Conservation (phyloP, 2,888 invertebrate species). For the Macaria liturata region DNA sequence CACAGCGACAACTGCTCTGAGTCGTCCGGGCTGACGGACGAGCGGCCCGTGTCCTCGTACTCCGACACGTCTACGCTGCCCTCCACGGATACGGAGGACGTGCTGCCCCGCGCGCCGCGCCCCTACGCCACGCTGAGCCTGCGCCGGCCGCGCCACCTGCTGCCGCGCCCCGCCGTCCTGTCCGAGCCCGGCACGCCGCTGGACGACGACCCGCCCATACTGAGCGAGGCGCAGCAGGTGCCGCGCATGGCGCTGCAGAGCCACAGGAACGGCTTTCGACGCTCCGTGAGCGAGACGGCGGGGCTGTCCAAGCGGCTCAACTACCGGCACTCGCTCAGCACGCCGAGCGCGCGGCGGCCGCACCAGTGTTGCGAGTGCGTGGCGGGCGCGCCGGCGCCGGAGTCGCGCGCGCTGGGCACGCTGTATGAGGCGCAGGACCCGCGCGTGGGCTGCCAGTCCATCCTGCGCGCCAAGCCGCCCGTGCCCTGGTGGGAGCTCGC, state of each 20-base stretch:
- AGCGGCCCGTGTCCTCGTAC: slow-evolving; percentile 78
- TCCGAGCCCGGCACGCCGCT: too few relatives aligned
- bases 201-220: slow-evolving; percentile 61
- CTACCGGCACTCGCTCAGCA: slow-evolving; percentile 78
- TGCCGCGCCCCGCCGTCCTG: too few relatives aligned
- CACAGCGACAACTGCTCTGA: slow-evolving; percentile 81
- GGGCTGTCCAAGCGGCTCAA: slow-evolving; percentile 74
- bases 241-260: slow-evolving; percentile 74
- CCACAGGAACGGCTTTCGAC: slow-evolving; percentile 72
- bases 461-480: slow-evolving; percentile 86
- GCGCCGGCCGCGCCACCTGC: too few relatives aligned
- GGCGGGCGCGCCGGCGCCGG: slow-evolving; percentile 57
- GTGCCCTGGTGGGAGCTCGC: slow-evolving; percentile 96
- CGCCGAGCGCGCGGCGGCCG: slow-evolving; percentile 47
- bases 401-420: slow-evolving; percentile 73
- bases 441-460: slow-evolving; percentile 87
- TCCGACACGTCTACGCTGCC: slow-evolving; percentile 80
- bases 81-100: slow-evolving; percentile 77
- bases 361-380: slow-evolving; percentile 80
- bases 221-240: slow-evolving; percentile 72
- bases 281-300: slow-evolving; percentile 76
- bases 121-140: too few relatives aligned
- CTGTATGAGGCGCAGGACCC: slow-evolving; percentile 84
- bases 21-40: slow-evolving; percentile 77
- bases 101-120: slow-evolving; percentile 39